phyloP scores from a whole-genome alignment of 1,140 invertebrate species.

The Diachasmimorpha longicaudata region DNA sequence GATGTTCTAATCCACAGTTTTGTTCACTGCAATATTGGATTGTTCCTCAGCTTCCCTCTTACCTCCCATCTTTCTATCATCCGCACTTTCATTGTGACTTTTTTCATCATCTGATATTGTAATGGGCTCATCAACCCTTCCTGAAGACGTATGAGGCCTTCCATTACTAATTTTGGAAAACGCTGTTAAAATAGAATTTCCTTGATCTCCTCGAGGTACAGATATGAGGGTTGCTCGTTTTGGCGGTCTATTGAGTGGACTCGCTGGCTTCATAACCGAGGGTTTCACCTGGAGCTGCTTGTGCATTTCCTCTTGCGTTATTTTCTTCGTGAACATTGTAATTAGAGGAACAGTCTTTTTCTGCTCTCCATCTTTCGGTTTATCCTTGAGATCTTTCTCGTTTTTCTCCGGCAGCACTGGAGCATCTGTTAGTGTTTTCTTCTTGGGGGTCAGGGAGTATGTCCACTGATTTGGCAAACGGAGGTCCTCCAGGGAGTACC shows the following conservation, averaged over 20 bases:
- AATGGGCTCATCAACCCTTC: neutral
- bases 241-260: conserved; percentile 32
- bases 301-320: conserved; percentile 61
- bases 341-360: conserved; percentile 63
- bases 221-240: conserved; percentile 53
- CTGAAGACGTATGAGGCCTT: neutral
- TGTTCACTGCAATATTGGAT: too few species aligned
- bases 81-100: neutral
- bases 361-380: conserved; percentile 39
- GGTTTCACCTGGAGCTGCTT: conserved; percentile 51
- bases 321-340: conserved; percentile 66
- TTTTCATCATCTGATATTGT: neutral
- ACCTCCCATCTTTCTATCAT: neutral
- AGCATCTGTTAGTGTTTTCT: conserved; percentile 23
- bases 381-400: conserved; percentile 34
- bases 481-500: conserved; percentile 65
- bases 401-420: conserved; percentile 19
- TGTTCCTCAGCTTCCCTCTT: too few species aligned
- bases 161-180: conserved; percentile 4
- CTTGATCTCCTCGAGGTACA: conserved; percentile 42
- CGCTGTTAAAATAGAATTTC: conserved; percentile 28
- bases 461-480: conserved; percentile 66
- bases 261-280: conserved; percentile 19
- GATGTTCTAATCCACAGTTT: too few species aligned
- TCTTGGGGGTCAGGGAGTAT: conserved; percentile 59